Evolutionary conservation across 2,888 invertebrate genomes (phyloP).

Genomic region (Stenchaetothrips biformis): DNA sequence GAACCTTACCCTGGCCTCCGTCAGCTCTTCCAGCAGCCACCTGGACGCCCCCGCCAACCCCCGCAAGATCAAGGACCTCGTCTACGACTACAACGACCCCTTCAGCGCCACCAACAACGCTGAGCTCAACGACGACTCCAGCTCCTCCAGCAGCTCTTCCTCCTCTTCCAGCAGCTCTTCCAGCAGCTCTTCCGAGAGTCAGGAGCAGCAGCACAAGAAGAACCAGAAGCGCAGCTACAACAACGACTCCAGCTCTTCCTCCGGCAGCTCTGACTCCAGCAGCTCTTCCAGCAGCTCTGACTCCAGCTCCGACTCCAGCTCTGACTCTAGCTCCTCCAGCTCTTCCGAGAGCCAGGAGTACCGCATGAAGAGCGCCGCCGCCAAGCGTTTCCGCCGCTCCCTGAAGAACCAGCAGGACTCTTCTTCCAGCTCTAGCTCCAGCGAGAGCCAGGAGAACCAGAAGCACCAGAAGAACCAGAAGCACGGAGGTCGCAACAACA

Average conservation of each 20-base stretch:
- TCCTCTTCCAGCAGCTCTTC: conserved; percentile 35
- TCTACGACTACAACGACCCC: conserved; percentile 52
- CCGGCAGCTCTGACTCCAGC: not conserved
- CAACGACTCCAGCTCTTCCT: conserved; percentile 5
- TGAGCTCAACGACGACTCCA: conserved; percentile 30
- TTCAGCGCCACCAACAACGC: conserved; percentile 40
- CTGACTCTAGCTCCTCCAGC: conserved; percentile 14
- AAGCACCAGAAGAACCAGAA: conserved; percentile 18
- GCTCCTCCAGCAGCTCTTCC: conserved; percentile 37
- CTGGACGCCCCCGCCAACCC: conserved; percentile 46
- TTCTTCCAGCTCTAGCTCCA: conserved; percentile 12
- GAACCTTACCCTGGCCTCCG: conserved; percentile 48
- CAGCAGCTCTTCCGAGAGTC: conserved; percentile 44
- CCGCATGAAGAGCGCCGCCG: conserved; percentile 15
- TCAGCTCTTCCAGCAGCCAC: conserved; percentile 44
- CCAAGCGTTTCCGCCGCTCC: conserved; percentile 22
- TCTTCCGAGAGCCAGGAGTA: conserved; percentile 27
- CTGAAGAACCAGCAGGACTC: conserved; percentile 20
- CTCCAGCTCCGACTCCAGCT: conserved; percentile 31
- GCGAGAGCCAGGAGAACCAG: conserved; percentile 22
- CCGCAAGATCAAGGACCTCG: conserved; percentile 51
- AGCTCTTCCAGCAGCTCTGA: conserved; percentile 32
- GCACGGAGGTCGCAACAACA: conserved; percentile 10
- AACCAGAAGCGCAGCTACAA: conserved; percentile 34
- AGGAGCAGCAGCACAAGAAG: conserved; percentile 38